Conservation (phyloP, 2,888 invertebrate species). For the Brachyopa scutellaris region DNA sequence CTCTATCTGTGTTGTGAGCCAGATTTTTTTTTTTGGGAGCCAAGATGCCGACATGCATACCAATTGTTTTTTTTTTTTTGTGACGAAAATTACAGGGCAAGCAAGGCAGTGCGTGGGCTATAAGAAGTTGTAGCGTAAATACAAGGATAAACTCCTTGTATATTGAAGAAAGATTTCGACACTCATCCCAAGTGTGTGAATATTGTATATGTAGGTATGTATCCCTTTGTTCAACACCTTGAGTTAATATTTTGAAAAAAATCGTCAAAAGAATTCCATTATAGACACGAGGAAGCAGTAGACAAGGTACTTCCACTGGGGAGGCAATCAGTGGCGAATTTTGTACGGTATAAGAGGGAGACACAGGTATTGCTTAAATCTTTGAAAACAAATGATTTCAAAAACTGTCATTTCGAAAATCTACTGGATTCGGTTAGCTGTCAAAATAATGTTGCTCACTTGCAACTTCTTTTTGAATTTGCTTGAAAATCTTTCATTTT, state of each 20-base stretch:
- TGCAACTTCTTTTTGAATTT: no score
- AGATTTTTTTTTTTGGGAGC: conserved; percentile 17
- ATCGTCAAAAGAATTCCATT: conserved; percentile 24
- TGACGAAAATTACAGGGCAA: background rate
- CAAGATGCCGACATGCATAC: conserved; percentile 15
- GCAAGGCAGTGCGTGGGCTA: background rate
- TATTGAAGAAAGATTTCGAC: background rate
- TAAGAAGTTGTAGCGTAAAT: conserved; percentile 5
- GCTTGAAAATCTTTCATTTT: no score
- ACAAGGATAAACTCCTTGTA: no score
- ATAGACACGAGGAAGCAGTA: conserved; percentile 1
- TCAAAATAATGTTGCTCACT: no score
- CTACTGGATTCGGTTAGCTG: no score
- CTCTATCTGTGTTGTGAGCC: conserved; percentile 16
- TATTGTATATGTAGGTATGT: background rate
- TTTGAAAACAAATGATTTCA: no score
- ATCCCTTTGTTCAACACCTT: conserved; percentile 9
- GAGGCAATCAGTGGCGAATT: conserved; percentile 12
- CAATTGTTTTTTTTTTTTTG: conserved; percentile 14
- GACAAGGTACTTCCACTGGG: background rate
- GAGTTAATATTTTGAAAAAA: conserved; percentile 7
- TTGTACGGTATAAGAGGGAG: no score
- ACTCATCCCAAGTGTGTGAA: no score
- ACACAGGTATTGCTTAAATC: no score
- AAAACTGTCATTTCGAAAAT: no score